Evolutionary conservation across 2,113 vertebrate species (phyloP).

Genomic region (Lates calcarifer): DNA sequence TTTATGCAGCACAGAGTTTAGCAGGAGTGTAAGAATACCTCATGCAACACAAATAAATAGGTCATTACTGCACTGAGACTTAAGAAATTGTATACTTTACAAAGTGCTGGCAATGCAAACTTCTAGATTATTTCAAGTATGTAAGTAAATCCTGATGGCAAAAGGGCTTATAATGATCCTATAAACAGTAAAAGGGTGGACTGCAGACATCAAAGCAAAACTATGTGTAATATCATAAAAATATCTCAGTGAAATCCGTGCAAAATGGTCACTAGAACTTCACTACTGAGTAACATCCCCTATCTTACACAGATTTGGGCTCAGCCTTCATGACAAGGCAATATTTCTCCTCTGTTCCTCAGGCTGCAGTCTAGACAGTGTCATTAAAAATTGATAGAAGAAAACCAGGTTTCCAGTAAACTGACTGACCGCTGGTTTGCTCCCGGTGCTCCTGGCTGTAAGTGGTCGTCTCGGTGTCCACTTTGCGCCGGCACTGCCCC

Average conservation of each 20-base stretch:
- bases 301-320: constrained; percentile 26
- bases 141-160: neutral
- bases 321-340: constrained; percentile 58
- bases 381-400: constrained; percentile 73
- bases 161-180: neutral
- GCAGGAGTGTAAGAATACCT: neutral
- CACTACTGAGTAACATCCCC: neutral
- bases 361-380: constrained; percentile 71
- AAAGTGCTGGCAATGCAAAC: constrained; percentile 1
- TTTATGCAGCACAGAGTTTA: constrained; percentile 38
- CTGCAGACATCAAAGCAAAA: neutral
- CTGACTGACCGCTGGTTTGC: constrained; percentile 83
- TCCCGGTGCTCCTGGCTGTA: constrained; percentile 82
- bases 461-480: constrained; percentile 84
- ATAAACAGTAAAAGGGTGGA: neutral
- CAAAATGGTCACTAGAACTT: constrained; percentile 17
- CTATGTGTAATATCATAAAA: neutral
- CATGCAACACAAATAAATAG: constrained; percentile 23
- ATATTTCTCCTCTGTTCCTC: constrained; percentile 28
- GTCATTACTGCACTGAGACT: neutral
- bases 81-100: neutral
- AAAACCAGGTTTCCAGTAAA: constrained; percentile 55
- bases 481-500: constrained; percentile 90
- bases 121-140: neutral
- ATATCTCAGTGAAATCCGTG: no score